A percentile compares a stretch with the other conserved stretches of the same genome.
These are phyloP conservation scores for Oreochromis tanganicae DNA, from an alignment of 2,113 vertebrate genomes.

Conservation along the genomic window DNA sequence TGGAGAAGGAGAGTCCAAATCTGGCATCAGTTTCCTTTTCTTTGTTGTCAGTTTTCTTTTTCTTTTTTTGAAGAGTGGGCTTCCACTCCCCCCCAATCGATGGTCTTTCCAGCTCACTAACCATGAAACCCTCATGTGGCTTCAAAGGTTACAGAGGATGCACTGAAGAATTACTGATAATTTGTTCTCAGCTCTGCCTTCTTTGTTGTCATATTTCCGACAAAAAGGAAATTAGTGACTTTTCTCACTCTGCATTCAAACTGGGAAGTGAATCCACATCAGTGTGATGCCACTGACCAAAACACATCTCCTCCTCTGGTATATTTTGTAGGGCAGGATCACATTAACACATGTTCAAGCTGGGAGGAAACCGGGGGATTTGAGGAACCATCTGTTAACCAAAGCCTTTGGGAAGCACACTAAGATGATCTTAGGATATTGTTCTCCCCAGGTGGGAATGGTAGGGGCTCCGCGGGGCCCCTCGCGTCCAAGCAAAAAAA, in stretches of 20 bases:
- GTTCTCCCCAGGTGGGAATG: conserved; percentile 76
- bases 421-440: conserved; percentile 77
- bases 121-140: neutral
- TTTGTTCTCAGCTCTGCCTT: neutral
- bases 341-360: conserved; percentile 67
- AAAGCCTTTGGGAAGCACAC: conserved; percentile 68
- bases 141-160: neutral
- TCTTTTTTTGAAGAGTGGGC: neutral
- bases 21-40: conserved; percentile 11
- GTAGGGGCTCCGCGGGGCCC: conserved; percentile 30
- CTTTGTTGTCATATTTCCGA: neutral
- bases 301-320: neutral
- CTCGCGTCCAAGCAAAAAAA: neutral
- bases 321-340: conserved; percentile 53
- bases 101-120: neutral
- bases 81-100: neutral
- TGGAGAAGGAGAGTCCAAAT: neutral
- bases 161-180: neutral
- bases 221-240: neutral
- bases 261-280: neutral
- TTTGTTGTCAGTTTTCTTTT: conserved; percentile 13
- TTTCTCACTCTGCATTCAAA: neutral
- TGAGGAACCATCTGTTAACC: conserved; percentile 76
- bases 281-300: neutral
- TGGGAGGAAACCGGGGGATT: conserved; percentile 71